These are phyloP conservation scores for Pseudococcus longispinus DNA, from an alignment of 2,888 invertebrate genomes.

Conservation along the genomic window DNA sequence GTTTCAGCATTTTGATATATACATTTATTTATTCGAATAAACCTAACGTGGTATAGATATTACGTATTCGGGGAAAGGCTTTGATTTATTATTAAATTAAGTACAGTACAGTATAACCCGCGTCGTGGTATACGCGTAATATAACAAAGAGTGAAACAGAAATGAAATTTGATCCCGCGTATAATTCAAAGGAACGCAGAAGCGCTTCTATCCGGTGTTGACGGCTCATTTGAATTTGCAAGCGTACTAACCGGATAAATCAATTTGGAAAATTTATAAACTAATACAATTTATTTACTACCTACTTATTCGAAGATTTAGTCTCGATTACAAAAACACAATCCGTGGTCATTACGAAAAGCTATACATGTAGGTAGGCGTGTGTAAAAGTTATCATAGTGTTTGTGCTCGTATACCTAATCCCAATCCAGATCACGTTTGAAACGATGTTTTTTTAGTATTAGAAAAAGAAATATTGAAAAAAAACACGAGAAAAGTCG, in stretches of 20 bases:
- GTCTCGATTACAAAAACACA: background rate
- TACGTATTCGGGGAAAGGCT: background rate
- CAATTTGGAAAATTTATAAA: conserved; percentile 7
- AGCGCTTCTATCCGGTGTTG: background rate
- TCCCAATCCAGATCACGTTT: too few relatives aligned
- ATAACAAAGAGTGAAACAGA: background rate
- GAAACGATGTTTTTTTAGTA: too few relatives aligned
- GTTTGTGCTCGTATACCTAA: too few relatives aligned
- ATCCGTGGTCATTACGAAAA: background rate
- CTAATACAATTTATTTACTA: background rate
- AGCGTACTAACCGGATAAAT: background rate
- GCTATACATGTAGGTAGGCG: background rate
- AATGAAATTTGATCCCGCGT: background rate
- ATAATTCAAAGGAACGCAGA: background rate
- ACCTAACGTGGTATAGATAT: background rate
- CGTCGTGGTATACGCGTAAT: background rate
- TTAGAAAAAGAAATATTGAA: too few relatives aligned
- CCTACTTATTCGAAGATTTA: background rate
- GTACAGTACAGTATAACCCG: too few relatives aligned
- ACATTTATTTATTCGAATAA: background rate
- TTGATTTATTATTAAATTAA: conserved; percentile 33
- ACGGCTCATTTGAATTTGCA: background rate
- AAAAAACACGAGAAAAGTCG: too few relatives aligned
- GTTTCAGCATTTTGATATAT: background rate
- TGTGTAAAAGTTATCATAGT: background rate